A percentile compares a stretch with the other conserved stretches of the same genome.
These are phyloP conservation scores for Lepas anatifera DNA, from an alignment of 2,888 invertebrate genomes.

Conservation along the genomic window DNA sequence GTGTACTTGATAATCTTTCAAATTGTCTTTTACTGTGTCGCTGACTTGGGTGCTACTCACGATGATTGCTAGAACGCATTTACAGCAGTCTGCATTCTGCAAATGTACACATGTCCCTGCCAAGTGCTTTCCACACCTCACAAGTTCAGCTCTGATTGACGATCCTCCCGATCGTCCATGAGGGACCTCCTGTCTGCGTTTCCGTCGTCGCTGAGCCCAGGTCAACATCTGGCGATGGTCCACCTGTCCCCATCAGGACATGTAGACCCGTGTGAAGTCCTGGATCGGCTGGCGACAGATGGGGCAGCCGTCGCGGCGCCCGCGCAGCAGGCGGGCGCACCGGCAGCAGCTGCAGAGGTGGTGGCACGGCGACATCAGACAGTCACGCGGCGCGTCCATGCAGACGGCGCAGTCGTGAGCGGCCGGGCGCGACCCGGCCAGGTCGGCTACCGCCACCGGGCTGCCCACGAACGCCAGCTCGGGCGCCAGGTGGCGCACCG, in stretches of 20 bases:
- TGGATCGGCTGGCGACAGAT: constrained; percentile 5
- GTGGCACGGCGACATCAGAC: neutral
- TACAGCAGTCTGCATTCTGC: too few species aligned
- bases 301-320: neutral
- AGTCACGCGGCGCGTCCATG: constrained; percentile 4
- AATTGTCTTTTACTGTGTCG: too few species aligned
- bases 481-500: neutral
- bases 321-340: constrained; percentile 9
- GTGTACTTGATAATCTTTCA: too few species aligned
- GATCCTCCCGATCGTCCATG: too few species aligned
- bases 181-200: too few species aligned
- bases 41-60: too few species aligned
- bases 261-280: neutral
- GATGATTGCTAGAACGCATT: too few species aligned
- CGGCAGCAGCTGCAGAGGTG: constrained; percentile 4
- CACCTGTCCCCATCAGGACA: neutral
- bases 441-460: neutral
- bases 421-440: neutral
- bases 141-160: too few species aligned
- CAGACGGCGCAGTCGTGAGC: constrained; percentile 6
- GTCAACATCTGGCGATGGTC: too few species aligned
- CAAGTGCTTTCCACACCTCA: too few species aligned
- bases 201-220: too few species aligned
- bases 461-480: constrained; percentile 4
- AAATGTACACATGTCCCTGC: too few species aligned